Percentiles rank a stretch among this genome's conserved stretches.
phyloP scores from a whole-genome alignment of 2,888 invertebrate species.

The Bibio marci region DNA sequence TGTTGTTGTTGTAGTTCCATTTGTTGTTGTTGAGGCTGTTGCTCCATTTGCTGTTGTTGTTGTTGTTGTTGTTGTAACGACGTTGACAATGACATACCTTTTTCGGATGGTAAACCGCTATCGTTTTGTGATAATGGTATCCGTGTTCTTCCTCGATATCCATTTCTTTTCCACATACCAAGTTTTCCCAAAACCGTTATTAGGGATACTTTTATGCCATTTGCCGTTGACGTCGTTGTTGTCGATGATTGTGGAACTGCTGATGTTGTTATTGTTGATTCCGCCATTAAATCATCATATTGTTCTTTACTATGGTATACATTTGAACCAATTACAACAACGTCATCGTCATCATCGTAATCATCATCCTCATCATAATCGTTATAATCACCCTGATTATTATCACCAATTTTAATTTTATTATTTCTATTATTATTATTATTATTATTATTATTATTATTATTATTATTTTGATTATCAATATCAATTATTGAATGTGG shows the following conservation, averaged over 20 bases:
- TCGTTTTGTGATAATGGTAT: constrained; percentile 2
- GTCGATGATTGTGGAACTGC: constrained; percentile 1
- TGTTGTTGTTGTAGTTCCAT: not conserved
- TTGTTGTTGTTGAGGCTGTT: not conserved
- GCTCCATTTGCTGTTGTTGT: not conserved
- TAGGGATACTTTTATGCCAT: constrained; percentile 15
- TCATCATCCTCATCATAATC: not conserved
- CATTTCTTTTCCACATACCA: constrained; percentile 16
- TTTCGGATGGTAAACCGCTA: constrained; percentile 1
- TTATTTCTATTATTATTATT: not conserved
- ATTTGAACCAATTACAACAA: not conserved
- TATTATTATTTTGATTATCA: no score
- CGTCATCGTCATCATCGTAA: not conserved
- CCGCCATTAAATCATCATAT: no score
- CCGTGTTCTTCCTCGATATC: constrained; percentile 2
- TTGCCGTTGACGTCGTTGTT: constrained; percentile 2
- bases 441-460: constrained; percentile 4
- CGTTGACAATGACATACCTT: no score
- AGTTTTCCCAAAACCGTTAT: constrained; percentile 18
- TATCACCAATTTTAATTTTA: not conserved
- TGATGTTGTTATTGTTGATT: no score
- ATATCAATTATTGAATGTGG: not conserved
- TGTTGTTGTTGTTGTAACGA: not conserved
- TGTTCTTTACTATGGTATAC: not conserved
- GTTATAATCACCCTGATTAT: not conserved